A percentile compares a stretch with the other conserved stretches of the same genome.
phyloP scores from a whole-genome alignment of 2,888 invertebrate species.

The Scaptomyza caliginosa region DNA sequence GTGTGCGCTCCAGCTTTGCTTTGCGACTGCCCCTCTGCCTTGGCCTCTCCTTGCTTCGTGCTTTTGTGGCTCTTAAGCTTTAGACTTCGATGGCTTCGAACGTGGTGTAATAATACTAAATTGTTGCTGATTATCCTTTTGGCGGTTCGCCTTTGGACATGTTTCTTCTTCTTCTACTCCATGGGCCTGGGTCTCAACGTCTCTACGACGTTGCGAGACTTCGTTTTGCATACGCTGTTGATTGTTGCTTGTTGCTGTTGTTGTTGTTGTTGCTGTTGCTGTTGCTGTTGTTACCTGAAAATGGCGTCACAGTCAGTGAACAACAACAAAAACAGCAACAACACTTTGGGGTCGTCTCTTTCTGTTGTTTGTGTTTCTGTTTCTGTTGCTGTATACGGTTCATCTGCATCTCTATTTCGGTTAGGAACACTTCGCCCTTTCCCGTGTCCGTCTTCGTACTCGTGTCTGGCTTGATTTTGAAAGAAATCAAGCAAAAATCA shows the following conservation, averaged over 20 bases:
- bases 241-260: conserved; percentile 9
- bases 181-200: conserved; percentile 29
- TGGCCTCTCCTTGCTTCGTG: neutral
- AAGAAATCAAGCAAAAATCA: conserved; percentile 83
- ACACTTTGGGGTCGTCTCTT: conserved; percentile 29
- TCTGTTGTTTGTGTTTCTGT: conserved; percentile 1
- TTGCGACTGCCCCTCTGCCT: neutral
- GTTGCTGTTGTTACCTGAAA: conserved; percentile 61
- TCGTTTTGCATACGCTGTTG: conserved; percentile 65
- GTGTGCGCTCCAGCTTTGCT: conserved; percentile 54
- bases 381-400: conserved; percentile 18
- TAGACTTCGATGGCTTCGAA: conserved; percentile 73
- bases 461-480: conserved; percentile 69
- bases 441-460: neutral
- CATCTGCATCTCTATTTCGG: conserved; percentile 72
- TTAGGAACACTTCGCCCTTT: conserved; percentile 17
- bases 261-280: neutral
- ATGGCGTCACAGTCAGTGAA: conserved; percentile 81
- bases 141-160: conserved; percentile 81
- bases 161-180: conserved; percentile 44
- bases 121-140: conserved; percentile 84
- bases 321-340: conserved; percentile 46
- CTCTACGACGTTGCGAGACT: conserved; percentile 23
- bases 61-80: conserved; percentile 14
- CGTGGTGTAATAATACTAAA: conserved; percentile 84